These are phyloP conservation scores for Tapirus indicus DNA, from an alignment of 2,797 vertebrate species.

Conservation along the genomic window DNA sequence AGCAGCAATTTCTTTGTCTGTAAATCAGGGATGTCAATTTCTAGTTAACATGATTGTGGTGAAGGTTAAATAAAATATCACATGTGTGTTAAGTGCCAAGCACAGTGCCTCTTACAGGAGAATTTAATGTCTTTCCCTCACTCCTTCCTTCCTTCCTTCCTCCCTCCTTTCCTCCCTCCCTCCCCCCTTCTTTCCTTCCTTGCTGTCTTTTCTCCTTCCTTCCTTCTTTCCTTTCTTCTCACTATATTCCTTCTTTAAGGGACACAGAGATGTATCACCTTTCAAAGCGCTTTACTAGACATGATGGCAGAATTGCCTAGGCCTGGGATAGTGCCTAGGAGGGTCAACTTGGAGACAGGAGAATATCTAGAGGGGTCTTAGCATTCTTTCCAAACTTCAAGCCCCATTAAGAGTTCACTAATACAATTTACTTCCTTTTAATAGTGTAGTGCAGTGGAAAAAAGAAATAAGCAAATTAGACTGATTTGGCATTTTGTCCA, in stretches of 20 bases:
- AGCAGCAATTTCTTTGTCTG: slow-evolving; percentile 45
- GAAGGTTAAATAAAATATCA: slow-evolving; percentile 37
- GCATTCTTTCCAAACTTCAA: not conserved
- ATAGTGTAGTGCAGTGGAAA: not conserved
- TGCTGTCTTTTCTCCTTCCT: not conserved
- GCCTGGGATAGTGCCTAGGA: not conserved
- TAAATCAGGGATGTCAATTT: slow-evolving; percentile 43
- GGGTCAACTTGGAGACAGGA: not conserved
- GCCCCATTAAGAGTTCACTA: not conserved
- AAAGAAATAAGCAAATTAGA: not conserved
- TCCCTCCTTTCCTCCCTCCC: fast-evolving
- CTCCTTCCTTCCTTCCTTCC: fast-evolving
- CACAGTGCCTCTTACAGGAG: not conserved
- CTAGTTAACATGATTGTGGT: not conserved
- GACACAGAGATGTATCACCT: not conserved
- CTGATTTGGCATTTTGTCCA: not conserved
- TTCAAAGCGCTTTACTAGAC: not conserved
- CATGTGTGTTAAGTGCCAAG: not conserved
- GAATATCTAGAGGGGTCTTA: not conserved
- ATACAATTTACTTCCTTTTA: not conserved
- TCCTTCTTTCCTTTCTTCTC: not conserved
- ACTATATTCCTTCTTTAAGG: not conserved
- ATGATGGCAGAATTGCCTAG: not conserved
- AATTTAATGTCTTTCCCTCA: not conserved
- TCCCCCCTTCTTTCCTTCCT: fast-evolving